These are phyloP conservation scores for Drosophila affinis DNA, from an alignment of 2,888 invertebrate species.

Conservation along the genomic window DNA sequence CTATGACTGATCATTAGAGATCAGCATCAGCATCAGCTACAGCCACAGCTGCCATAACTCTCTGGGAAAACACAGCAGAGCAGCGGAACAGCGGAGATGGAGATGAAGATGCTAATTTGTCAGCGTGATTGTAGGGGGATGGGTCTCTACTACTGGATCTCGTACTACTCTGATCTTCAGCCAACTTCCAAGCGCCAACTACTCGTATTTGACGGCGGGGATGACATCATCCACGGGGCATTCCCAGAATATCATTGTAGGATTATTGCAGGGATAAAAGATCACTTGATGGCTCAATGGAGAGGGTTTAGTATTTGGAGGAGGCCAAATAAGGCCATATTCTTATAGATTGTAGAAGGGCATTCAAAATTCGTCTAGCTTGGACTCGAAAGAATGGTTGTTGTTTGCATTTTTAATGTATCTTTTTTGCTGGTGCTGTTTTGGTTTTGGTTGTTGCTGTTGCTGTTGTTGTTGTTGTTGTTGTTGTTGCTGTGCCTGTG, in stretches of 20 bases:
- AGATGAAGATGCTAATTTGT: slow-evolving; percentile 32
- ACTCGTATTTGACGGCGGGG: background rate
- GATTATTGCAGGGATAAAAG: too few relatives aligned
- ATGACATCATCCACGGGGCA: background rate
- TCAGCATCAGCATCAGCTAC: background rate
- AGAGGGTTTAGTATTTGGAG: too few relatives aligned
- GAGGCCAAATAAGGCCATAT: background rate
- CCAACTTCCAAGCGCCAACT: background rate
- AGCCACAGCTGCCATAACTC: slow-evolving; percentile 23
- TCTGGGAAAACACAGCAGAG: slow-evolving; percentile 8
- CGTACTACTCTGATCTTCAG: too few relatives aligned
- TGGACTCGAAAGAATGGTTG: background rate
- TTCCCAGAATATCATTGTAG: too few relatives aligned
- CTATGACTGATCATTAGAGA: slow-evolving; percentile 38
- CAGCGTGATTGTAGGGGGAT: slow-evolving; percentile 19
- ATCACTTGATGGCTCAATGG: too few relatives aligned
- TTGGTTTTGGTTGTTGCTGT: background rate
- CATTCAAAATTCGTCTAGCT: slow-evolving; percentile 4
- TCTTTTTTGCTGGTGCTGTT: slow-evolving; percentile 22
- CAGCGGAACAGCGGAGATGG: slow-evolving; percentile 15
- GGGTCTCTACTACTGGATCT: too few relatives aligned
- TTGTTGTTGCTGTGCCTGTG: slow-evolving; percentile 38
- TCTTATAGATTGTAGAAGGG: background rate
- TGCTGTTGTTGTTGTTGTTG: slow-evolving; percentile 23
- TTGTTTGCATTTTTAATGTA: slow-evolving; percentile 50